phyloP scores from a whole-genome alignment of 2,113 vertebrate genomes.

The Saimiri boliviensis region DNA sequence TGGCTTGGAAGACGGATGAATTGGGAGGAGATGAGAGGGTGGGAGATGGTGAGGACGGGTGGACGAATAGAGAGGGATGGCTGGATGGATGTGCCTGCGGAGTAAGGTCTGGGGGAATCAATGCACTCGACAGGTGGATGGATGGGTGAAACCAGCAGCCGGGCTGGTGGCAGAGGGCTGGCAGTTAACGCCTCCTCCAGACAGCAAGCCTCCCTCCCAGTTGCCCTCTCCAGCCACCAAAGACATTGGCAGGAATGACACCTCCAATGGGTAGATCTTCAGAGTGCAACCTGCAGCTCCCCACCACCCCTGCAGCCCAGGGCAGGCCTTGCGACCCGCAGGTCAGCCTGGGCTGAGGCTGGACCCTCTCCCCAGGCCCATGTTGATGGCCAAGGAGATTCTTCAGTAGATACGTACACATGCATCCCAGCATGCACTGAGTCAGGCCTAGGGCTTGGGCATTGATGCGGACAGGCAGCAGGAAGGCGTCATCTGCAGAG shows the following conservation, averaged over 20 bases:
- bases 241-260: not conserved
- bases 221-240: not conserved
- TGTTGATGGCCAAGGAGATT: fast-evolving
- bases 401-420: slow-evolving; percentile 62
- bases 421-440: slow-evolving; percentile 33
- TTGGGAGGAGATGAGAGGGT: not conserved
- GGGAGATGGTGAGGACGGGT: not conserved
- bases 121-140: not conserved
- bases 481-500: slow-evolving; percentile 26
- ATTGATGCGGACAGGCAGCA: not conserved
- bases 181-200: not conserved
- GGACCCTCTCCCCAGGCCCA: not conserved
- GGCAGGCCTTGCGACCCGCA: not conserved
- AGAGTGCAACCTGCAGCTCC: not conserved
- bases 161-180: not conserved
- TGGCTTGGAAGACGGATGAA: not conserved
- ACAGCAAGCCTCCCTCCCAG: not conserved
- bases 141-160: not conserved
- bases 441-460: not conserved
- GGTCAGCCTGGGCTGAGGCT: not conserved
- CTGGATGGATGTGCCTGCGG: not conserved
- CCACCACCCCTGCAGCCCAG: not conserved
- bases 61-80: not conserved
- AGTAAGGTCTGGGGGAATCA: not conserved
- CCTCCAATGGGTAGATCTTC: not conserved